Base-by-base conservation (phyloP, 2,797 vertebrate genomes). In the Rhyacichthys aspro region DNA sequence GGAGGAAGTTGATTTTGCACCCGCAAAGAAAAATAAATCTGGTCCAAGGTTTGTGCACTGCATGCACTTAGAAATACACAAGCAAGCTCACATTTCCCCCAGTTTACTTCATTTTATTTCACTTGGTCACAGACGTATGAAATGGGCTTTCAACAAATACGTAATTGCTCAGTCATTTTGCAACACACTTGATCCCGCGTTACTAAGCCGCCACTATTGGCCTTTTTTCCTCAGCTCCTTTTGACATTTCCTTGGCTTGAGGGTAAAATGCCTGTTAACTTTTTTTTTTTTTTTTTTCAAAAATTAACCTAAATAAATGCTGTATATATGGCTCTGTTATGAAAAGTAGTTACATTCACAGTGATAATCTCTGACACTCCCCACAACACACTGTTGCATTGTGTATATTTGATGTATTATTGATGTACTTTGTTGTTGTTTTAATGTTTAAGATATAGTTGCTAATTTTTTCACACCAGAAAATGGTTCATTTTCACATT, bases 141-240 rank as follows among this genome's bases (percentile, higher is more conserved):
- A 86, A 82, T 50, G 39, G 70, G 73, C 87, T 90, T 86, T 91
- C 89, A 89, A 83, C 87, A 89, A 88, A 89, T 89, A 91, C 85
- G 85, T 91, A 92, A 90, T 84, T 86, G 88, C 61, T 62, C 83
- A 91, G 86, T 76, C 74, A 90, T 91, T 77, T 81, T 84, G 78
- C 82, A 84, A 85, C 78, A 75, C 79, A 34, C 69, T 83, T 88
- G 88, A 90, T 91, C 88, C 83, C 74, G 54, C 54, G 83, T 90
- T 84, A 88, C 82, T 87, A 83, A 86, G 86, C 74, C 76, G 55
- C 72, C 76, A 16, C 78, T 58, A 33, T 74, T 79, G 78, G 23
- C 78, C 54, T 65, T 77, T 70, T 70, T 67, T 65, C 18, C 45
- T 49, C 36, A 4, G 61, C 66, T 79, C 60, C 42, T 63, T 67